Evolutionary conservation across 2,113 vertebrate genomes (phyloP), one percentile per base, ranked within the genome.

Genomic region (Furnarius figulus): DNA sequence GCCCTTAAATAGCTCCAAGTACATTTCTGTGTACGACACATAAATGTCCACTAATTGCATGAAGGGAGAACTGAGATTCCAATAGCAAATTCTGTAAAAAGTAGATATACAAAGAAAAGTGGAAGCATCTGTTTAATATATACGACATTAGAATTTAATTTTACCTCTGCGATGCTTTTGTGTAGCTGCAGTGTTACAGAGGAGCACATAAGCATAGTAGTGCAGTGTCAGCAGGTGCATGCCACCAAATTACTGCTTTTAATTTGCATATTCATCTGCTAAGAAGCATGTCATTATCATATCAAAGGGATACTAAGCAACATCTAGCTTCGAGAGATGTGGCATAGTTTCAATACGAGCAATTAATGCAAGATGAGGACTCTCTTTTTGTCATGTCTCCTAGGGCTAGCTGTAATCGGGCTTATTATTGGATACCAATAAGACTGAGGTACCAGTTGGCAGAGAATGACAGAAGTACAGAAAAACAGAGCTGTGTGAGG

Each of bases 201-300:
- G 98, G 98, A 98, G 98, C 98, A 98, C 98, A 98, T 96, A 98
- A 98, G 98, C 98, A 98, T 98, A 99, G 98, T 98, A 98, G 98
- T 98, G 98, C 98, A 98, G 97, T 99, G 98, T 99, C 98, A 99
- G 99, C 99, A 99, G 99, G 99, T 99, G 99, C 99, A 98, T 99
- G 99, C 98, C 98, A 99, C 99, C 99, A 99, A 99, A 99, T 99
- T 99, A 99, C 99, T 98, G 98, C 98, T 98, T 98, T 98, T 98
- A 98, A 99, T 99, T 99, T 99, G 99, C 99, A 99, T 99, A 99
- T 99, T 99, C 99, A 99, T 99, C 98, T 98, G 99, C 99, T 99
- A 98, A 99, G 99, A 99, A 99, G 99, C 98, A 98, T 99, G 97
- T 99, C 99, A 99, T 99, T 99, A 99, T 99, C 99, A 99, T 99